Conservation (phyloP, 2,888 invertebrate genomes). For the Pemphredon lugubris region DNA sequence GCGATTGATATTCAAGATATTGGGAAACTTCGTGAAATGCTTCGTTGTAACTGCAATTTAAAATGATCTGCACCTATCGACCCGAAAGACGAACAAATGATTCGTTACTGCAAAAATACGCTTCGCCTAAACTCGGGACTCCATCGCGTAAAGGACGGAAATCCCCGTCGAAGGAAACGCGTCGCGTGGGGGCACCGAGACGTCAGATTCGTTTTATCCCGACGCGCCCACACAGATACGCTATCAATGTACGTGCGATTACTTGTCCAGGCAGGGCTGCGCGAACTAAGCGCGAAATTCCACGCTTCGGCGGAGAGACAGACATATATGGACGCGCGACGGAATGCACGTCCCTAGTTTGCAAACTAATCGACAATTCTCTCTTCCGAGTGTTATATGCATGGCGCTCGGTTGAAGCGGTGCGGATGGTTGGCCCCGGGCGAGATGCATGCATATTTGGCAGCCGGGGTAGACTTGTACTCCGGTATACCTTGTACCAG, state of each 20-base stretch:
- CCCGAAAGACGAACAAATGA: too few species aligned
- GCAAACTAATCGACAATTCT: constrained; percentile 78
- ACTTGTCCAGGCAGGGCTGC: constrained; percentile 2
- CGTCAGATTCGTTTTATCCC: too few species aligned
- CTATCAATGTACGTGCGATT: constrained; percentile 6
- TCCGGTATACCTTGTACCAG: constrained; percentile 74
- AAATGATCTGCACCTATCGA: too few species aligned
- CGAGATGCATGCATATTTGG: constrained; percentile 79
- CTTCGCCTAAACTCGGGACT: too few species aligned
- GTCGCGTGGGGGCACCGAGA: too few species aligned
- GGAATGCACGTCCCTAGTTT: constrained; percentile 71
- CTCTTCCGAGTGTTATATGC: constrained; percentile 75
- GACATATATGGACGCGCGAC: constrained; percentile 48
- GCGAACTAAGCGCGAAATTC: constrained; percentile 64
- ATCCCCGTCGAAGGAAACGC: too few species aligned
- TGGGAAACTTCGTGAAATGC: too few species aligned
- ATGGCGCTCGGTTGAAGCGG: constrained; percentile 70
- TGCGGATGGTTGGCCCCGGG: constrained; percentile 71
- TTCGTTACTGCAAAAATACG: too few species aligned
- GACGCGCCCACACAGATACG: neutral
- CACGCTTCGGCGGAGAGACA: constrained; percentile 59
- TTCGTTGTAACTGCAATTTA: too few species aligned
- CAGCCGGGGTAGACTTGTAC: constrained; percentile 74
- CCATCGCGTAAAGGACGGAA: too few species aligned
- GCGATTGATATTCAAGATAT: too few species aligned